phyloP scores from a whole-genome alignment of 1,140 invertebrate species.

The Thereuonema tuberculata region DNA sequence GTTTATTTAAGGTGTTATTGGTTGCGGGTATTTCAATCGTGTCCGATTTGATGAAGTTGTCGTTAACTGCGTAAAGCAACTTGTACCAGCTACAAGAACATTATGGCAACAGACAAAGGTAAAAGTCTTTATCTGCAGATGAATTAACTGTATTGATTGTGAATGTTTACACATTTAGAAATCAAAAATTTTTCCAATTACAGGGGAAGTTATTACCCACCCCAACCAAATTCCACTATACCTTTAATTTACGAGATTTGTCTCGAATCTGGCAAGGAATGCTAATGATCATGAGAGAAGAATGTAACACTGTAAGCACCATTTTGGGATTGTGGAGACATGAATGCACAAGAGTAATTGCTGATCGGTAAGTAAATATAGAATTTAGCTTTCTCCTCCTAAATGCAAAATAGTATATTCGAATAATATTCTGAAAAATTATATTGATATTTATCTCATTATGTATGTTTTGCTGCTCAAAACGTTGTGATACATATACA shows the following conservation, averaged over 20 bases:
- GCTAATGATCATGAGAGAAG: constrained; percentile 73
- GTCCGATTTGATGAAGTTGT: constrained; percentile 53
- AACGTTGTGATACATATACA: too few relatives aligned
- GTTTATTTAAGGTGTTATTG: constrained; percentile 46
- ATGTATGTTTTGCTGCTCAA: too few relatives aligned
- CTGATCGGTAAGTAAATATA: constrained; percentile 62
- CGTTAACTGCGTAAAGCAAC: constrained; percentile 48
- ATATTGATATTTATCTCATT: too few relatives aligned
- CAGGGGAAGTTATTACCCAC: constrained; percentile 66
- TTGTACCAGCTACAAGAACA: constrained; percentile 60
- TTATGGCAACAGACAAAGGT: constrained; percentile 50
- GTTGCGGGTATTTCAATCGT: constrained; percentile 54
- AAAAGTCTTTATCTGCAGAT: too few relatives aligned
- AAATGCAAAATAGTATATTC: too few relatives aligned
- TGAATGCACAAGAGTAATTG: constrained; percentile 81
- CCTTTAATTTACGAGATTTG: constrained; percentile 86
- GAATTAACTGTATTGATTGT: too few relatives aligned
- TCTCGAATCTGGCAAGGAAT: too few relatives aligned
- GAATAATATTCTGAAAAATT: too few relatives aligned
- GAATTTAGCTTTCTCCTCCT: too few relatives aligned
- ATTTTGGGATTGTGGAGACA: constrained; percentile 88
- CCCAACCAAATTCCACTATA: constrained; percentile 93
- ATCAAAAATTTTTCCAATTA: neutral
- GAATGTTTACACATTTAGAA: neutral
- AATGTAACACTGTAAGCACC: constrained; percentile 65